Evolutionary conservation across 2,113 vertebrate species (phyloP), one percentile per base, ranked within the genome.

Genomic region (Microcebus ravelobensis): DNA sequence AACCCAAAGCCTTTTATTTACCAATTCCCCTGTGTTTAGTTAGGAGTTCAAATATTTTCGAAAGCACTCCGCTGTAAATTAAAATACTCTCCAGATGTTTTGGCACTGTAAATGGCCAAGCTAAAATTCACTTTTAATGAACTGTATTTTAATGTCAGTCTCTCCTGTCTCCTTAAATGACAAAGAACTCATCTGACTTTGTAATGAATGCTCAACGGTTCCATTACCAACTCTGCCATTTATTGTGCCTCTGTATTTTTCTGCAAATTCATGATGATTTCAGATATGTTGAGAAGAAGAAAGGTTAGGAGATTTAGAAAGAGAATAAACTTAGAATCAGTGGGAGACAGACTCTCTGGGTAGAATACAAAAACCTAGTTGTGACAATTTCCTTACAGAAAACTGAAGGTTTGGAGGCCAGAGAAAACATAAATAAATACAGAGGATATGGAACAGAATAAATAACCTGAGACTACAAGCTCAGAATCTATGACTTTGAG

Each of bases 41-140:
- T 98, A 98, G 93, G 96, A 97, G 90, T 97, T 97, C 98, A 98
- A 80, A 97, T 98, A 97, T 96, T 98, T 98, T 98, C 89, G 70
- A 98, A 98, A 95, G 68, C 93, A 95, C 73, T 98, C 81, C 61
- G 55, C 81, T 98, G 91, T 98, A 98, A 98, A 98, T 98, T 98
- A 98, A 94, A 85, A 96, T 3, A 73, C 50, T 97, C 97, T 98
- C 98, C 97, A 98, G 98, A 98, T 98, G 98, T 98, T 98, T 98
- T 98, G 97, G 97, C 96, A 94, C 89, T 96, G 91, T 97, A 97
- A 98, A 98, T 97, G 96, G 96, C 96, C 87, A 96, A 96, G 92
- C 92, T 98, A 97, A 98, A 98, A 98, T 98, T 98, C 96, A 97
- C 97, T 98, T 98, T 98, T 98, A 99, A 99, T 98, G 98, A 98